Base-by-base conservation (phyloP, 2,113 vertebrate species). In the Dromas ardeola region DNA sequence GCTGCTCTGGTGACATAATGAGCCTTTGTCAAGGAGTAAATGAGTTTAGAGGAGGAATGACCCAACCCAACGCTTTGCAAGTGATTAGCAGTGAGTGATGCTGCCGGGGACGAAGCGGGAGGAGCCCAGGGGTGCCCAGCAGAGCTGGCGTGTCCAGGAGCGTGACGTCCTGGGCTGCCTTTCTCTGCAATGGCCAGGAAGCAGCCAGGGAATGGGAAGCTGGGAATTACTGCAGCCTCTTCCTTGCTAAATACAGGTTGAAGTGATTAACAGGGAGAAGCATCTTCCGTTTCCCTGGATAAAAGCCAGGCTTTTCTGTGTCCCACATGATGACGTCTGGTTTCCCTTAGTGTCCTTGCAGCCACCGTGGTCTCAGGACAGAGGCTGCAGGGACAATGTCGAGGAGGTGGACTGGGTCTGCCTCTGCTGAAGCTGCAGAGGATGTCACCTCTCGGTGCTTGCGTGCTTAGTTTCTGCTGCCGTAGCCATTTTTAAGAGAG, bases 401-500 rank as follows among this genome's bases (percentile, higher is more conserved):
- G 7, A 32, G 55, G 30, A 52, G 74, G 59, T 49, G 56, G 40
- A 34, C 53, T 17, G 40, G 30, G 13, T 58, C 65, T n/a, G 17
- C 55, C 42, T 53, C 47, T 74, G 8, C 84, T 4, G 2, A 13
- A 25, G 90, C 86, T 90, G 62, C 56, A 61, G 47, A 63, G 65
- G 36, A 27, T 32, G 43, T 18, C 36, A 81, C 32, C 50, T 79
- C 70, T 11, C 22, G 16, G 61, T 18, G 47, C 40, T 58, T 16
- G 3, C 50, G 11, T 80, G 66, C 63, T 38, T 30, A 1, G 4
- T 36, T 86, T 82, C 83, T 86, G 86, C 93, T 81, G 56, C 40
- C 55, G 50, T 82, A n/a, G 67, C 77, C 43, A 71, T 92, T 94
- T 94, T 93, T 26, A 47, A 66, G 86, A 63, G 70, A 93, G 83